Evolutionary conservation across 2,113 vertebrate genomes (phyloP), one percentile per base, ranked within the genome.

Genomic region (Cyprinodon brontotheroides): DNA sequence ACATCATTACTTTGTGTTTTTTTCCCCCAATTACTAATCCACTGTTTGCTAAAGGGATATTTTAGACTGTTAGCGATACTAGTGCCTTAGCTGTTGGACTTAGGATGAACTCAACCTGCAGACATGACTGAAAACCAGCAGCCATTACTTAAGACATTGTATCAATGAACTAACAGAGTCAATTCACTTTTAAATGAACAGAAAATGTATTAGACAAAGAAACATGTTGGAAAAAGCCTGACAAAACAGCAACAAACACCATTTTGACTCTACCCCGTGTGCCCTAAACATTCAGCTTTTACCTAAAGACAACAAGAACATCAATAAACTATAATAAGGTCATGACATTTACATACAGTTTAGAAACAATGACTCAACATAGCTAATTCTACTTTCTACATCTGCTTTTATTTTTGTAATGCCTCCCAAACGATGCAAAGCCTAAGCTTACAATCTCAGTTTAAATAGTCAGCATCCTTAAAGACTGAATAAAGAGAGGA

Each of bases 1-100:
- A 79, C 68, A 72, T 77, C 66, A 80, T 77, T 82, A 62, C 53
- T 48, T 11, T 43, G 11, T 13, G 17, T 73, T 22, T 68, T 68
- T n/a, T 74, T 66, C 36, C 62, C 65, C 50, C 60, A 38, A 68
- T 72, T 41, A 79, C 53, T 68, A 39, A 78, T 67, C 70, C 36
- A 67, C 45, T 68, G 65, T 70, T 61, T 38, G 47, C 61, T 69
- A 48, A 72, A 66, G 41, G 12, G 68, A 80, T 48, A 75, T 45
- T 61, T 78, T 38, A 39, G 60, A 45, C 22, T 6, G 12, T 70
- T 59, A 20, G 45, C 20, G 47, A 29, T 2, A 68, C 36, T 29
- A 39, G 39, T n/a, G 53, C 39, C 62, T 17, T 43, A 43, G 66
- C 38, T 37, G 50, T 20, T 60, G 45, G 63, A 60, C 37, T 41